Evolutionary conservation across 2,113 vertebrate genomes (phyloP).

Genomic region (Vicugna pacos): DNA sequence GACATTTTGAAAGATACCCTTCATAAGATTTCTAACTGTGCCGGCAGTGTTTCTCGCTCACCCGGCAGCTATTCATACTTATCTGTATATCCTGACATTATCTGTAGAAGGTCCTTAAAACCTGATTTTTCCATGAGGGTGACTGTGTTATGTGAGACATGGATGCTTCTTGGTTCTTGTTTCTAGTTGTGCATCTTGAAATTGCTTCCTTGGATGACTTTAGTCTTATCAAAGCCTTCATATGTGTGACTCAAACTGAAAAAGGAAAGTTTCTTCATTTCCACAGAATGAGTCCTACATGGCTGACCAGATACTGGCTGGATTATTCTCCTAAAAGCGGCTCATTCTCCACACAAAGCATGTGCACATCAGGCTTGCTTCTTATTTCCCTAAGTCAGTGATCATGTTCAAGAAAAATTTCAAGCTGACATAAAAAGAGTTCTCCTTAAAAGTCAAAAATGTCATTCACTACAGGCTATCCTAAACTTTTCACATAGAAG

Average conservation of each 20-base stretch:
- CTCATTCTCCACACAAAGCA: slow-evolving; percentile 29
- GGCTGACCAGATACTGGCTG: background rate
- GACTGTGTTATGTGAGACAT: background rate
- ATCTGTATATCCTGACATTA: background rate
- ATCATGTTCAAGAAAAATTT: slow-evolving; percentile 56
- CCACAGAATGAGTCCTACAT: slow-evolving; percentile 25
- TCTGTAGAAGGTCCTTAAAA: background rate
- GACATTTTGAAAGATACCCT: slow-evolving; percentile 28
- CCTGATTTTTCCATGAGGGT: background rate
- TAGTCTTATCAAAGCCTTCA: slow-evolving; percentile 68
- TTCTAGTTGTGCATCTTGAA: slow-evolving; percentile 46
- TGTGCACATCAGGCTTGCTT: background rate
- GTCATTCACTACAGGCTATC: background rate
- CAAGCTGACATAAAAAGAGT: slow-evolving; percentile 21
- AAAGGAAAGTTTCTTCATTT: slow-evolving; percentile 1
- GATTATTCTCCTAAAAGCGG: slow-evolving; percentile 43
- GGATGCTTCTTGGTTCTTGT: background rate
- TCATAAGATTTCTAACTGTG: background rate
- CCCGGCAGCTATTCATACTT: background rate
- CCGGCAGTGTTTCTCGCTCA: slow-evolving; percentile 34
- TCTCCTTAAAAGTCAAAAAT: background rate
- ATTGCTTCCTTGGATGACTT: slow-evolving; percentile 64
- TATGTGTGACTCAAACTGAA: slow-evolving; percentile 33
- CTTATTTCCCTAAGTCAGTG: slow-evolving; percentile 28
- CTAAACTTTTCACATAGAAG: slow-evolving; percentile 56